Base-by-base conservation (phyloP, 2,113 vertebrate species). In the Herpetotheres cachinnans region DNA sequence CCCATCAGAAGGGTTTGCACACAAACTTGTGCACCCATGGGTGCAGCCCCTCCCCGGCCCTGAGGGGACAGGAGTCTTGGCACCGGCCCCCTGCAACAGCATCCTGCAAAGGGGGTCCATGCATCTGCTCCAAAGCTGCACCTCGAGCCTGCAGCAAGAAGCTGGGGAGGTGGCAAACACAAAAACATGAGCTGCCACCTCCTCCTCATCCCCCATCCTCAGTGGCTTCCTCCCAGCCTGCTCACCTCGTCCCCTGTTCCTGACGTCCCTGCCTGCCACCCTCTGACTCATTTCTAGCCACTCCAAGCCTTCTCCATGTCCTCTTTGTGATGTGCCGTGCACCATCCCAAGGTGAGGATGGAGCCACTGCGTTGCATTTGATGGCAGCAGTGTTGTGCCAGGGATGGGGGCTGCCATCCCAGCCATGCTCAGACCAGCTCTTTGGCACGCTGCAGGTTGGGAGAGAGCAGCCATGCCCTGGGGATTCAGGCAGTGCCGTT, bases 241-340 rank as follows among this genome's bases (percentile, higher is more conserved):
- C 49, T 66, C 3, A 0, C 26, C 22, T 38, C 29, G 32, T 80
- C 38, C 47, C 38, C 2, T 3, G 0, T 46, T 36, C 46, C 55
- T 36, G 34, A 29, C 27, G 13, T 11, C 66, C 36, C 30, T 80
- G 47, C 49, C 36, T 16, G 21, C 44, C 30, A 10, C 5, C 1
- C 24, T 63, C 82, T 40, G 44, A 34, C 44, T 65, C 61, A 6
- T 56, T 65, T 16, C 79, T 59, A 78, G 36, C 18, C 1, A 0
- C 44, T 42, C 76, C 62, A 18, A 72, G 49, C 26, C 49, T 77
- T 21, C 67, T 42, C 76, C 55, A 34, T 0, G 2, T 10, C 72
- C 54, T 7, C 24, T 13, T 36, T 34, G 79, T 54, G 52, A 13
- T 34, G 49, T 0, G 0, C 19, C 0, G 0, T 4, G 44, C 50